phyloP scores from a whole-genome alignment of 1,140 invertebrate genomes.

The Triops longicaudatus region DNA sequence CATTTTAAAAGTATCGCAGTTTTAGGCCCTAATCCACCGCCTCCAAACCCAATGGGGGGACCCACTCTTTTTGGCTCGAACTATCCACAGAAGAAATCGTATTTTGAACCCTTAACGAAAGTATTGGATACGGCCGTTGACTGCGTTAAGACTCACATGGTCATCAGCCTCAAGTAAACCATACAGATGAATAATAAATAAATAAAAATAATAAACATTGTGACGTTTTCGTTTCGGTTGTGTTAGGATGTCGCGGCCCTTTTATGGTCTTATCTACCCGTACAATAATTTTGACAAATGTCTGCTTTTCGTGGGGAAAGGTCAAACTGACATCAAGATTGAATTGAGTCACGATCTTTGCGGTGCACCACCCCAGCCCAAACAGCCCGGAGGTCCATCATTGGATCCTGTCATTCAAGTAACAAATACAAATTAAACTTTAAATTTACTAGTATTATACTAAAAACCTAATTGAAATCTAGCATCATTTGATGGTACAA shows the following conservation, averaged over 20 bases:
- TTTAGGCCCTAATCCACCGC: background rate
- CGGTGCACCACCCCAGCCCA: constrained; percentile 17
- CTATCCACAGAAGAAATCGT: background rate
- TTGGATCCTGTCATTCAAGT: constrained; percentile 33
- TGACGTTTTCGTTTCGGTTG: background rate
- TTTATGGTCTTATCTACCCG: constrained; percentile 33
- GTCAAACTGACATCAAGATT: constrained; percentile 28
- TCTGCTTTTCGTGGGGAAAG: constrained; percentile 31
- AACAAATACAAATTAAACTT: background rate
- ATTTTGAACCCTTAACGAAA: constrained; percentile 3
- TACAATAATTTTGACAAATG: constrained; percentile 31
- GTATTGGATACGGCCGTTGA: constrained; percentile 30
- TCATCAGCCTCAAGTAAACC: constrained; percentile 27
- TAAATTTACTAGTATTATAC: background rate
- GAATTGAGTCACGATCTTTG: constrained; percentile 32
- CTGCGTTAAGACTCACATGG: constrained; percentile 32
- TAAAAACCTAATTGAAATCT: background rate
- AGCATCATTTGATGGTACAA: constrained; percentile 34
- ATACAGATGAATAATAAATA: background rate
- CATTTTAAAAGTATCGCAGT: background rate
- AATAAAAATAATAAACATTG: background rate
- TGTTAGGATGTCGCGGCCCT: constrained; percentile 31
- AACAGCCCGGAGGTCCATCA: constrained; percentile 16
- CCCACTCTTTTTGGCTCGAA: background rate
- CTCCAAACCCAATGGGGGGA: background rate